Evolutionary conservation across 1,140 invertebrate genomes (phyloP).

Genomic region (Meteorus sp.): DNA sequence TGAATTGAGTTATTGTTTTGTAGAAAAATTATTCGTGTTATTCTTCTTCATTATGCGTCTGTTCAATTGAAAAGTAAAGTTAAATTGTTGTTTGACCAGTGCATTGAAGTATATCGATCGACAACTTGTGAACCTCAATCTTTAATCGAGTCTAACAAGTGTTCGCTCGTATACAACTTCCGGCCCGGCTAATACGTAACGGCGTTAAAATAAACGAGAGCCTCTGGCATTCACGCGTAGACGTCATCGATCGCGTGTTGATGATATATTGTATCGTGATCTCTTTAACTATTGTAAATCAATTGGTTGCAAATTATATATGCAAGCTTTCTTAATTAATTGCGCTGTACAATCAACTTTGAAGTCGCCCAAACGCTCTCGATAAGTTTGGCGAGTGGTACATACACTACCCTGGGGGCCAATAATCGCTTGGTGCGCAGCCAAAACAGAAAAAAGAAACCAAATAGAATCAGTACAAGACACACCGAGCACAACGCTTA

Average conservation of each 20-base stretch:
- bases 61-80: no score
- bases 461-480: no score
- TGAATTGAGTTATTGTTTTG: no score
- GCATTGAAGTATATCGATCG: not conserved
- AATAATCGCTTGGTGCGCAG: slow-evolving; percentile 12
- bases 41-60: no score
- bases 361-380: not conserved
- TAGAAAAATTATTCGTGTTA: no score
- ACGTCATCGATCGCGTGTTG: not conserved
- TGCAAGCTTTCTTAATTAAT: slow-evolving; percentile 6
- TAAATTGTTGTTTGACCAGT: no score
- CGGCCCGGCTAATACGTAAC: slow-evolving; percentile 21
- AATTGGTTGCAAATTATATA: no score
- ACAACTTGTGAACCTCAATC: not conserved
- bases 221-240: slow-evolving; percentile 19
- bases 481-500: not conserved
- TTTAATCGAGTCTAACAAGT: not conserved
- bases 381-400: slow-evolving; percentile 3
- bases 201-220: slow-evolving; percentile 27
- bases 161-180: slow-evolving; percentile 7
- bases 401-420: no score
- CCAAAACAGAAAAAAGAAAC: no score
- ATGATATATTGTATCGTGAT: no score
- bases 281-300: no score
- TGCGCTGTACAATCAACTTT: slow-evolving; percentile 13